These are phyloP conservation scores for Camponotus pennsylvanicus DNA, from an alignment of 1,140 invertebrate genomes.

Conservation along the genomic window DNA sequence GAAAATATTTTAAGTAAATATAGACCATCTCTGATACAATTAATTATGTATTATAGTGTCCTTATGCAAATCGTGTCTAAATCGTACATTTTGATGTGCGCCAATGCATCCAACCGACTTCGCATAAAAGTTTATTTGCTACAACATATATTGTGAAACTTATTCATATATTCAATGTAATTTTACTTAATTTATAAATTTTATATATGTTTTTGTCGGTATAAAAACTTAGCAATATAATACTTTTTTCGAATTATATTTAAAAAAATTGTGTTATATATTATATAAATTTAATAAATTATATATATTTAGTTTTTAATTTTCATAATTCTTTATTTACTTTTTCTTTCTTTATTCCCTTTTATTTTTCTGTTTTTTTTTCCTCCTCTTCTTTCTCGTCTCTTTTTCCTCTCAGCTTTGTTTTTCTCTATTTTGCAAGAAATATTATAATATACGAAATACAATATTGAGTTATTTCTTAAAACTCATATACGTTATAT, in stretches of 20 bases:
- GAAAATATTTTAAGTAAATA: slow-evolving; percentile 6
- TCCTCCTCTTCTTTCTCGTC: slow-evolving; percentile 33
- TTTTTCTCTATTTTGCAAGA: not conserved
- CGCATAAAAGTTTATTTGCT: slow-evolving; percentile 5
- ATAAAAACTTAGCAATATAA: slow-evolving; percentile 15
- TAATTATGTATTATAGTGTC: not conserved
- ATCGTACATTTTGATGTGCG: not conserved
- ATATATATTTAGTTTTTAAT: not conserved
- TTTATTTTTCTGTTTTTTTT: not conserved
- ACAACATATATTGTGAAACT: slow-evolving; percentile 1
- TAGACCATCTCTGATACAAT: not conserved
- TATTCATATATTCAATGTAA: not conserved
- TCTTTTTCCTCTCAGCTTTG: not conserved
- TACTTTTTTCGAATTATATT: slow-evolving; percentile 6
- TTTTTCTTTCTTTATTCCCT: not conserved
- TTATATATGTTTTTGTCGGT: not conserved
- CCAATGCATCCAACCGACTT: slow-evolving; percentile 24
- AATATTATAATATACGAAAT: not conserved
- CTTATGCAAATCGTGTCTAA: not conserved
- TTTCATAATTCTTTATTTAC: slow-evolving; percentile 39
- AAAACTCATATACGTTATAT: not conserved
- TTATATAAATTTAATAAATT: slow-evolving; percentile 21
- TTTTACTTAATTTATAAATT: not conserved
- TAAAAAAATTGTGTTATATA: not conserved
- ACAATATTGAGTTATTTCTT: not conserved